Evolutionary conservation across 92 coral and sea anemone genomes (phyloP), one percentile per base, ranked within the genome.

Genomic region (Epizoanthus stellaris): DNA sequence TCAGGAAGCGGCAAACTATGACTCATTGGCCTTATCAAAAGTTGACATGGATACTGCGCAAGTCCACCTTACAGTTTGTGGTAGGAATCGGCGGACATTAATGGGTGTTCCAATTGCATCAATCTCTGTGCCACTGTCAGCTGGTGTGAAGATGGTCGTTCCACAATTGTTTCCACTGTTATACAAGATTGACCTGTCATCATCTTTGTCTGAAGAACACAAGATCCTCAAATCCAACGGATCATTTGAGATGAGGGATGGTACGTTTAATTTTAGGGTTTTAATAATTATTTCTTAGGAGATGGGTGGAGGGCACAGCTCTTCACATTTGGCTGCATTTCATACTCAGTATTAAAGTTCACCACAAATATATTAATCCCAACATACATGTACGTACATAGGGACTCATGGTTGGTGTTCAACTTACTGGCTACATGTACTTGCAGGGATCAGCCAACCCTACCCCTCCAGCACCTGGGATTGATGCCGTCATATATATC

Each of bases 31-130:
- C 13, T 82, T 97, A 47, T 90, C 91, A 43, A 92, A 91, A 70
- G 83, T 93, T 49, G 82, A 94, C 63, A 85, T 93, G 72, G 91
- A 90, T 14, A 86, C 80, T 14, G 74, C 88, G 42, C 76, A 68
- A 20, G 83, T 97, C 16, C 85, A 90, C 49, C 75, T 97, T 38
- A 88, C 86, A 36, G 74, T 97, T 14, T 93, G 99, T 40, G 99
- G 98, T 0, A 89, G 94, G 52, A 97, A 94, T 79, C 92, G 92
- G 1, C 88, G 89, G 65, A 97, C 97, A 3, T 69, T 87, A 3
- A 85, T 86, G 70, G 91, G 90, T 17, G 87, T 85, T 43, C 90
- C 97, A 1, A 82, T 97, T 40, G 99, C 97, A 16, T 85, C 90
- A 11, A 74, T 92, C 39, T 56, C 86, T 11, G 77, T 97, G 67